Evolutionary conservation across 2,888 invertebrate genomes (phyloP).

Genomic region (Meloe dianella): DNA sequence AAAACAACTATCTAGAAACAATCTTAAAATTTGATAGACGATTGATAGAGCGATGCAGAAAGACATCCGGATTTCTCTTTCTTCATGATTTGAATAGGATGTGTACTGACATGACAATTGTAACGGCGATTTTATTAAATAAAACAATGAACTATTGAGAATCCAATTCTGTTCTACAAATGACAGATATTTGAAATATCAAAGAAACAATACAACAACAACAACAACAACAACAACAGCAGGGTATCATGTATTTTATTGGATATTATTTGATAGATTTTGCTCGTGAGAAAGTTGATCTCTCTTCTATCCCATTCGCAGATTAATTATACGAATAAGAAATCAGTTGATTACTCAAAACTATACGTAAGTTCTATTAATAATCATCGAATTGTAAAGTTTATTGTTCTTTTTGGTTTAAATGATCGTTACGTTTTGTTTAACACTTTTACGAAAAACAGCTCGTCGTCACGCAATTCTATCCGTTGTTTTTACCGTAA

Average conservation of each 20-base stretch:
- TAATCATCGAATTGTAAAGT: too few relatives aligned
- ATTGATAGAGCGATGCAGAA: constrained; percentile 8
- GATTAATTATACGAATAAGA: background rate
- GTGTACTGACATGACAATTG: background rate
- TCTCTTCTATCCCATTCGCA: background rate
- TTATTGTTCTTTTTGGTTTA: background rate
- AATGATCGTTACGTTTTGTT: background rate
- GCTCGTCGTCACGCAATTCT: background rate
- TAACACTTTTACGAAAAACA: background rate
- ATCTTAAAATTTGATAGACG: background rate
- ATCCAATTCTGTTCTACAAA: background rate
- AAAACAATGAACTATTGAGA: constrained; percentile 5
- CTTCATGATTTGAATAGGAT: background rate
- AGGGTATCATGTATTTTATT: background rate
- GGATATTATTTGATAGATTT: background rate
- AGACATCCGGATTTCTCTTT: constrained; percentile 7
- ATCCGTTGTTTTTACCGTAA: constrained; percentile 9
- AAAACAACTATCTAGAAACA: too few relatives aligned
- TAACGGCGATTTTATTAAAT: background rate
- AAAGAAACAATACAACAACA: too few relatives aligned
- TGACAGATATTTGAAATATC: background rate
- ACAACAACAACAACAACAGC: too few relatives aligned
- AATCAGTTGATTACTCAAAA: background rate
- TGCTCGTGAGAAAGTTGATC: background rate
- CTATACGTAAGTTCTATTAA: background rate